Evolutionary conservation across 2,113 vertebrate species (phyloP).

Genomic region (Peromyscus leucopus): DNA sequence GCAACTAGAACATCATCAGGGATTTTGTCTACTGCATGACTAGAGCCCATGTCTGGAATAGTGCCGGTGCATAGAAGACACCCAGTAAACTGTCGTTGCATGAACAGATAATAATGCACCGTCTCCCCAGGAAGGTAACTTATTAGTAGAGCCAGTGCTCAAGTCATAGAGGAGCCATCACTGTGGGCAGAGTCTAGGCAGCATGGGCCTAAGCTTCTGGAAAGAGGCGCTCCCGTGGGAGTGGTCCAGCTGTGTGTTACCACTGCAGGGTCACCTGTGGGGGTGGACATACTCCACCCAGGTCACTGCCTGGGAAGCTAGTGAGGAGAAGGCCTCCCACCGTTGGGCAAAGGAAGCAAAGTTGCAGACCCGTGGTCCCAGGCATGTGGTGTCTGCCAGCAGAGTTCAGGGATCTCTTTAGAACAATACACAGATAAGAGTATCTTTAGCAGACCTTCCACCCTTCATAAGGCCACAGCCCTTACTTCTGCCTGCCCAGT

Average conservation of each 20-base stretch:
- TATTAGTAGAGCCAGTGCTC: not conserved
- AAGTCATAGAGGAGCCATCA: not conserved
- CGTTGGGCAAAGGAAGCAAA: not conserved
- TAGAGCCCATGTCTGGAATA: not conserved
- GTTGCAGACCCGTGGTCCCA: not conserved
- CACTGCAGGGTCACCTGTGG: not conserved
- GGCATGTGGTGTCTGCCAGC: not conserved
- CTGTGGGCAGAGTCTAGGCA: not conserved
- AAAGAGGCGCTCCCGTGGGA: slow-evolving; percentile 3
- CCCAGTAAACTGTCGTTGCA: not conserved
- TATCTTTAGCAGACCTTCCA: not conserved
- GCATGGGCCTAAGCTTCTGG: not conserved
- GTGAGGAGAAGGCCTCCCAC: not conserved
- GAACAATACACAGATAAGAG: not conserved
- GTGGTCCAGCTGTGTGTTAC: not conserved
- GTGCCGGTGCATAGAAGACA: not conserved
- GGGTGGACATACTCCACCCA: not conserved
- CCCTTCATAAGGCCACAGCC: not conserved
- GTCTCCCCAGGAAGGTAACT: not conserved
- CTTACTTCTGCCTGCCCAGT: not conserved
- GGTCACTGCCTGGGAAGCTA: not conserved
- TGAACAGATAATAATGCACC: not conserved
- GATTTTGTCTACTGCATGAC: not conserved
- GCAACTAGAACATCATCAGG: not conserved
- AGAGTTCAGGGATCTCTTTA: not conserved